Evolutionary conservation across 2,888 invertebrate genomes (phyloP), one percentile per base, ranked within the genome.

Genomic region (Caenorhabditis uteleia): DNA sequence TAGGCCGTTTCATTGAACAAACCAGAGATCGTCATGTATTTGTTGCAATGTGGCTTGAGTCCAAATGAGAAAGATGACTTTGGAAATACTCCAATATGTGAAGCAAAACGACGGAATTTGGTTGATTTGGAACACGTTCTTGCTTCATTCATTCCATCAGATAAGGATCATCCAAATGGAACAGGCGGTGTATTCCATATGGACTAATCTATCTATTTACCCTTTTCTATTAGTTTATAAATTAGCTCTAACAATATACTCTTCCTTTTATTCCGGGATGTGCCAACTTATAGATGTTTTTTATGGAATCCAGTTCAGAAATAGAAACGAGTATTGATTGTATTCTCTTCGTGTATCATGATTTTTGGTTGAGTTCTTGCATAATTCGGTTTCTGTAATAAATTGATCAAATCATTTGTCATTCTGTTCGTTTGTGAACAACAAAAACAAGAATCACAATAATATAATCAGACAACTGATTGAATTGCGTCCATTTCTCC

Each of bases 1-100:
- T 57, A 79, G 79, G 77, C 79, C 6, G 70, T 69, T 4, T 62
- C 69, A 3, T 71, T 70, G 36, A 73, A 74, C 38, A 65, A 72
- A 34, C 53, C 66, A 14, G 74, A 74, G 12, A 56, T 77, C 40
- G 75, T 76, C 36, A 45, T 57, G 18, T 80, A 68, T 43, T 67
- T 80, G 8, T 40, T 77, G 33, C 68, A 68, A 42, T 58, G 68
- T 34, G 75, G 73, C 12, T 59, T 74, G 12, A 64, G 70, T 33
- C 74, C 79, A 8, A 54, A 59, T n/a, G 58, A 62, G 18, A 60
- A 60, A 46, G 80, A 79, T 47, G 68, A 76, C 36, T 75, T 72
- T 49, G 79, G 78, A 21, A 64, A 60, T 14, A 74, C 78, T 10
- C 77, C 79, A 21, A 51, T 70, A 20, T 60, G 60, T n/a, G 78